Evolutionary conservation across 2,888 invertebrate genomes (phyloP).

Genomic region (Lepeophtheirus nordmannii): DNA sequence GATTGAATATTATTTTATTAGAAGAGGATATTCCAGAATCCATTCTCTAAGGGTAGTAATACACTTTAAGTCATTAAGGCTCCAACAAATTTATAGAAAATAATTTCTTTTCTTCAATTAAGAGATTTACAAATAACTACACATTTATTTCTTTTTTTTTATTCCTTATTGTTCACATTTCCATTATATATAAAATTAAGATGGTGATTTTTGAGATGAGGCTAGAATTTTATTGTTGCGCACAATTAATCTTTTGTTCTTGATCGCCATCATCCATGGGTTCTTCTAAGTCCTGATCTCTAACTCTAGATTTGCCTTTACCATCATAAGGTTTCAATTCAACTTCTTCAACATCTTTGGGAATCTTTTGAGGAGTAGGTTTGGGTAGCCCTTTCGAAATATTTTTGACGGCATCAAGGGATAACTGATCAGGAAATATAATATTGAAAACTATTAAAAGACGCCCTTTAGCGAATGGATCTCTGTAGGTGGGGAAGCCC

Average conservation of each 20-base stretch:
- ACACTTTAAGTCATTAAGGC: too few species aligned
- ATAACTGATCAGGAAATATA: slow-evolving; percentile 64
- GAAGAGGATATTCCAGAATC: too few species aligned
- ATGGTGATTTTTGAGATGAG: background rate
- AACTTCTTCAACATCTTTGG: background rate
- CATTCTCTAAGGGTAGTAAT: too few species aligned
- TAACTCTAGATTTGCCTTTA: background rate
- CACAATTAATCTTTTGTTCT: background rate
- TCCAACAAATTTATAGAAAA: too few species aligned
- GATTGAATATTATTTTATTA: too few species aligned
- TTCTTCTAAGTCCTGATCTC: background rate
- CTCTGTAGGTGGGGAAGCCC: slow-evolving; percentile 76
- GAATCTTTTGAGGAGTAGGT: background rate
- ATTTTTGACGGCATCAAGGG: slow-evolving; percentile 45
- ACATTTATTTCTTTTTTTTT: background rate
- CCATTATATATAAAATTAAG: background rate
- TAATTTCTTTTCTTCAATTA: too few species aligned
- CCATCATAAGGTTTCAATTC: background rate
- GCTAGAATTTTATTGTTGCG: background rate
- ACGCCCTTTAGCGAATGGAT: slow-evolving; percentile 71
- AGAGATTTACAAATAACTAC: too few species aligned
- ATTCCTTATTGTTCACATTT: background rate
- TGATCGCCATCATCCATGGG: background rate
- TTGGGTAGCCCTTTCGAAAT: slow-evolving; percentile 30
- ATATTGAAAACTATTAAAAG: slow-evolving; percentile 72